These are phyloP conservation scores for Palythoa grandiflora DNA, from an alignment of 92 coral and sea anemone species.

Conservation along the genomic window DNA sequence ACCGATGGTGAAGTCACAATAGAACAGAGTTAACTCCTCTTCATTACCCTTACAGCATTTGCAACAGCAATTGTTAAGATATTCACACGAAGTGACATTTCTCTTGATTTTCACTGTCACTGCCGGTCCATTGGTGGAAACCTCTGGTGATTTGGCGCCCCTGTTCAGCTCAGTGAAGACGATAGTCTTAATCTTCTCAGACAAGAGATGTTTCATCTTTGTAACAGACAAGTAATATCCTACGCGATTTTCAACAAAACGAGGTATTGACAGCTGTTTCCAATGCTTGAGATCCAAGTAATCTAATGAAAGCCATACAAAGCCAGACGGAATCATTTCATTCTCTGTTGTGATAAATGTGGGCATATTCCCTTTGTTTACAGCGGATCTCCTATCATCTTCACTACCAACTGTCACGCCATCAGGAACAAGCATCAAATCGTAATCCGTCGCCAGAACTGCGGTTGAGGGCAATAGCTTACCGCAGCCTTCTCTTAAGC, in stretches of 20 bases:
- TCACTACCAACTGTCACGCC: conserved; percentile 25
- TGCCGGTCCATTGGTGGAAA: conserved; percentile 33
- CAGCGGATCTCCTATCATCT: not conserved
- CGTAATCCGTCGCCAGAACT: conserved; percentile 26
- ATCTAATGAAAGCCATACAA: conserved; percentile 34
- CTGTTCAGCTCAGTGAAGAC: not conserved
- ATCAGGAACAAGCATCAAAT: conserved; percentile 23
- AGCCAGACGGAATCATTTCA: conserved; percentile 10
- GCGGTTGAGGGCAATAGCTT: conserved; percentile 13
- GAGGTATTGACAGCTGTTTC: not conserved
- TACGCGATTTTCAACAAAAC: too few relatives aligned
- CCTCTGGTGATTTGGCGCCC: not conserved
- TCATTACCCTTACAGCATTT: not conserved
- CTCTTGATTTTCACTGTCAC: conserved; percentile 29
- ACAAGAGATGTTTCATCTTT: too few relatives aligned
- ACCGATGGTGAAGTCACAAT: conserved; percentile 43
- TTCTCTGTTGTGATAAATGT: conserved; percentile 34
- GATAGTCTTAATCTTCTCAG: too few relatives aligned
- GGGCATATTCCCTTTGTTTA: not conserved
- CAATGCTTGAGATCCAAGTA: conserved; percentile 15
- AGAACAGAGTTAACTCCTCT: conserved; percentile 15
- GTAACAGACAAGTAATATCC: too few relatives aligned
- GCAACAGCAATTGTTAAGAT: not conserved
- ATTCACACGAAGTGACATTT: not conserved
- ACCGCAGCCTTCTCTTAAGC: conserved; percentile 28